A percentile compares a stretch with the other conserved stretches of the same genome.
These are phyloP conservation scores for Clostera curtula DNA, from an alignment of 2,888 invertebrate genomes.

Conservation along the genomic window DNA sequence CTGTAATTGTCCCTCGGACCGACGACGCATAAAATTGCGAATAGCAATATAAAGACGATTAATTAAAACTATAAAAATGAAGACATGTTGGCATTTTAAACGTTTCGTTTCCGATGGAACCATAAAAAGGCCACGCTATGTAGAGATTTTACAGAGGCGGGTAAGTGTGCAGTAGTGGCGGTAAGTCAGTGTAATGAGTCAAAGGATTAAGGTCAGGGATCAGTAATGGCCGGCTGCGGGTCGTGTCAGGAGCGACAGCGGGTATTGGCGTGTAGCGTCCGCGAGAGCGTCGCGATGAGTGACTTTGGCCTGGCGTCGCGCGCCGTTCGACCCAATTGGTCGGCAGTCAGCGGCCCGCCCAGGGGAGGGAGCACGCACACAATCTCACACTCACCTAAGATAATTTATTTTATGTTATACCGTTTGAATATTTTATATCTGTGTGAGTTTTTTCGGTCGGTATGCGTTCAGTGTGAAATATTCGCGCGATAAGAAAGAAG, in stretches of 20 bases:
- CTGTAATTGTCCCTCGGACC: too few relatives aligned
- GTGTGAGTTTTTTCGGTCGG: slow-evolving; percentile 74
- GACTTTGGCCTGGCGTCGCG: slow-evolving; percentile 63
- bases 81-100: neutral
- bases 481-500: slow-evolving; percentile 74
- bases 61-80: slow-evolving; percentile 1
- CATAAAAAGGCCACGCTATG: neutral
- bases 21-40: neutral
- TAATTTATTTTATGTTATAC: slow-evolving; percentile 75
- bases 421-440: slow-evolving; percentile 75
- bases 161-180: slow-evolving; percentile 18
- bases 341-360: slow-evolving; percentile 57
- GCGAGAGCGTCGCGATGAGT: slow-evolving; percentile 48
- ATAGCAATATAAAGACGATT: neutral
- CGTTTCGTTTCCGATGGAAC: neutral
- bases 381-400: slow-evolving; percentile 67
- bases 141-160: slow-evolving; percentile 1
- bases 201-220: slow-evolving; percentile 38
- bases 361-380: slow-evolving; percentile 69
- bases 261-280: slow-evolving; percentile 33
- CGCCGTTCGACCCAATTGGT: slow-evolving; percentile 75
- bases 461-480: slow-evolving; percentile 75
- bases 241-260: slow-evolving; percentile 13
- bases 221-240: slow-evolving; percentile 25
- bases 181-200: slow-evolving; percentile 26